These are phyloP conservation scores for Clytia hemisphaerica DNA, from an alignment of 30 jellyfish, hydroid and myxozoan species.

Conservation along the genomic window DNA sequence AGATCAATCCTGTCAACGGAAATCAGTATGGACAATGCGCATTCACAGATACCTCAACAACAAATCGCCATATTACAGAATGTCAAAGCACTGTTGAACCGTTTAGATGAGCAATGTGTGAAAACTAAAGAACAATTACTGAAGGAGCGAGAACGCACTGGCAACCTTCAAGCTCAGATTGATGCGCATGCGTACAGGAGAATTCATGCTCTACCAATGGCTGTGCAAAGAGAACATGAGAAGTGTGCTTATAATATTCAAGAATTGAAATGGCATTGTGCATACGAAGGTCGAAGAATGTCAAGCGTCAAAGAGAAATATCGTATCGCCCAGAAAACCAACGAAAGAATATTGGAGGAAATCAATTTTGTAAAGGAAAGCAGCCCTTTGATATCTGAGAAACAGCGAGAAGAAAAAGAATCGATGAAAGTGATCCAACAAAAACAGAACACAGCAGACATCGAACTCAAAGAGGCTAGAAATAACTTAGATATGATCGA, in stretches of 20 bases:
- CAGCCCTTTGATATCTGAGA: slow-evolving; percentile 71
- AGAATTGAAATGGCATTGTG: slow-evolving; percentile 80
- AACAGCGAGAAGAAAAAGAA: slow-evolving; percentile 45
- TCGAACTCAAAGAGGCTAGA: slow-evolving; percentile 45
- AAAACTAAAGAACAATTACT: slow-evolving; percentile 43
- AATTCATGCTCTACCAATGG: slow-evolving; percentile 54
- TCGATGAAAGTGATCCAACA: slow-evolving; percentile 46
- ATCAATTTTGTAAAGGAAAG: slow-evolving; percentile 14
- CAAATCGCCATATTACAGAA: too few relatives aligned
- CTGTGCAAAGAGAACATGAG: slow-evolving; percentile 85
- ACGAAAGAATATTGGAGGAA: not conserved
- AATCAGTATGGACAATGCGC: too few relatives aligned
- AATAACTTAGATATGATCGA: slow-evolving; percentile 33
- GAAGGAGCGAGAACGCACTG: slow-evolving; percentile 45
- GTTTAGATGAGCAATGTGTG: slow-evolving; percentile 68
- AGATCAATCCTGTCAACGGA: too few relatives aligned
- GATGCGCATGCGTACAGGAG: slow-evolving; percentile 63
- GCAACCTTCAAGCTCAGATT: slow-evolving; percentile 31
- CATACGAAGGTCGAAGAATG: slow-evolving; percentile 44
- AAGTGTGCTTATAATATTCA: slow-evolving; percentile 65
- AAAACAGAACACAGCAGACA: slow-evolving; percentile 49
- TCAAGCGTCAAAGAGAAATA: slow-evolving; percentile 37
- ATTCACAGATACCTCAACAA: too few relatives aligned
- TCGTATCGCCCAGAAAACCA: slow-evolving; percentile 20
- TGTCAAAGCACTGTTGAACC: slow-evolving; percentile 26